phyloP scores from a whole-genome alignment of 2,797 vertebrate species.

The Amniataba percoides region DNA sequence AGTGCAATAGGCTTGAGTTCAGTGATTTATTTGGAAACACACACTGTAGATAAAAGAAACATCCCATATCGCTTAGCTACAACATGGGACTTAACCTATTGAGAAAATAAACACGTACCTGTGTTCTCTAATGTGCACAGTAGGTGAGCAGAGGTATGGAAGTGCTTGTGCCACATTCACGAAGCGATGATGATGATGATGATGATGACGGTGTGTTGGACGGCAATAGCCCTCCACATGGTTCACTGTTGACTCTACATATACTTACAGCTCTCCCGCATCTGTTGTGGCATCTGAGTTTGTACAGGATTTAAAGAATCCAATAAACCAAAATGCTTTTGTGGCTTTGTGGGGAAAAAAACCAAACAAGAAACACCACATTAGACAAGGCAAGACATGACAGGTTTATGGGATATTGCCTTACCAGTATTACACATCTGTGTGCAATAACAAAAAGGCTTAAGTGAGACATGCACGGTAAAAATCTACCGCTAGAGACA shows the following conservation, averaged over 20 bases:
- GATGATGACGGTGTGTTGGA: background rate
- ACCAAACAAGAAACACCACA: background rate
- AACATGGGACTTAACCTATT: constrained; percentile 15
- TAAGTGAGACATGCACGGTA: constrained; percentile 17
- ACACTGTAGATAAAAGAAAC: constrained; percentile 32
- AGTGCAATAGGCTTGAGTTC: constrained; percentile 20
- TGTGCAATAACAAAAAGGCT: background rate
- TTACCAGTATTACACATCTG: constrained; percentile 1
- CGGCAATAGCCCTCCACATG: constrained; percentile 12
- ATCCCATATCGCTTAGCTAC: background rate
- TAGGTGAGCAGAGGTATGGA: background rate
- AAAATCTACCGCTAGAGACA: constrained; percentile 2
- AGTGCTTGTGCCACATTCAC: background rate
- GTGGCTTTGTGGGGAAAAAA: background rate
- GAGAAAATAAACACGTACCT: constrained; percentile 26
- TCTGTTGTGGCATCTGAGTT: background rate
- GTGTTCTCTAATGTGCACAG: background rate
- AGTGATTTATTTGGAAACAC: constrained; percentile 32
- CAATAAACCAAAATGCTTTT: constrained; percentile 17
- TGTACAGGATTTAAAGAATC: constrained; percentile 3
- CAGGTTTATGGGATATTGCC: constrained; percentile 7
- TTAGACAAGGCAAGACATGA: background rate
- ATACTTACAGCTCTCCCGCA: background rate
- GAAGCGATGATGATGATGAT: background rate
- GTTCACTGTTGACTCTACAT: constrained; percentile 23